Base-by-base conservation (phyloP, 2,888 invertebrate genomes). In the Tanypteryx hageni region DNA sequence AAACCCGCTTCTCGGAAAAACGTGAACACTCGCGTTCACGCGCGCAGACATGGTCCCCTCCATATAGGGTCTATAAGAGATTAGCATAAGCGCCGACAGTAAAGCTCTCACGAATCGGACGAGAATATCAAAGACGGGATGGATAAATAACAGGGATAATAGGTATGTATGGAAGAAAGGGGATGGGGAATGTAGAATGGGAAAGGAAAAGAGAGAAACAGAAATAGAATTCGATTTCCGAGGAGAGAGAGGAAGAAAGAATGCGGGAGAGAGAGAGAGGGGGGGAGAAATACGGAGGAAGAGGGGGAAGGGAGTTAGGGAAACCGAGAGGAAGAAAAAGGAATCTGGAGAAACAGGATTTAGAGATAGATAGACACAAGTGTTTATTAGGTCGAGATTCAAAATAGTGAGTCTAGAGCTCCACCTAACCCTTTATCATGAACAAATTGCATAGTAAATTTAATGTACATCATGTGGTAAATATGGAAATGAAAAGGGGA, bases 71-170 rank as follows among this genome's bases (percentile, higher is more conserved):
- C 83, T 57, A n/a, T 44, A 10, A n/a, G 18, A 10, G 56, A 83
- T 83, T 83, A 83, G 56, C 83, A 89, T 68, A 89, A 89, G 64
- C 68, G 89, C 31, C 83, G 56, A 83, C 57, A 83, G 57, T 61
- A 31, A 31, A 27, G 27, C 31, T 31, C 61, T 59, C 61, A 89
- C 89, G 64, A 89, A 89, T 61, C 83, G 83, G 83, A 18, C 83
- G 83, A 57, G 13, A 83, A 83, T 83, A 56, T 83, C 57, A 57
- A 16, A 64, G 89, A 5, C 64, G 18, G 31, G 31, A 57, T 7
- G 68, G 59, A 44, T n/a, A 18, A 4, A 3, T 13, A 18, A 22
- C 10, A 22, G n/a, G n/a, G 58, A 10, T 57, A n/a, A 57, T 18
- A 57, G 13, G 61, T 18, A 64, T 18, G 18, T 64, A 13, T 16